phyloP scores from a whole-genome alignment of 2,797 vertebrate genomes.

The Chelon labrosus region DNA sequence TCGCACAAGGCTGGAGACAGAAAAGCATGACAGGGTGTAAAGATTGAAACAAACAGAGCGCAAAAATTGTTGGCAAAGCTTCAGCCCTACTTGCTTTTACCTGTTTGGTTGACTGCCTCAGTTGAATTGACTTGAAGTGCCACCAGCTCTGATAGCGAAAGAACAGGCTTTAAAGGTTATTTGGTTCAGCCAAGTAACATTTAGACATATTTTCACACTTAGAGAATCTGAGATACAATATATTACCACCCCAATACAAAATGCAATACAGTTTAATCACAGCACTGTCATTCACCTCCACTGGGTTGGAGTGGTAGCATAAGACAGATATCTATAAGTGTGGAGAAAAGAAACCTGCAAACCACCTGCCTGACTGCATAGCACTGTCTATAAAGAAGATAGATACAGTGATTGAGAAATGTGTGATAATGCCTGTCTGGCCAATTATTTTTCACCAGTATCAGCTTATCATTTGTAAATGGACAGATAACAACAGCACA shows the following conservation, averaged over 20 bases:
- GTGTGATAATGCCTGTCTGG: no score
- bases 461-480: no score
- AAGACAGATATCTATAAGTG: no score
- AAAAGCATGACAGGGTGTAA: constrained; percentile 18
- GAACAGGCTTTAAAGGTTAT: constrained; percentile 19
- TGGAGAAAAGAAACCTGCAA: no score
- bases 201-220: constrained; percentile 5
- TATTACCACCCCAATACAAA: neutral
- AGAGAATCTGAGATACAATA: neutral
- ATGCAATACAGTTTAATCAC: neutral
- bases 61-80: constrained; percentile 12
- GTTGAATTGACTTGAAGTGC: constrained; percentile 69
- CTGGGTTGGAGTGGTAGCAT: neutral
- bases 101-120: constrained; percentile 80
- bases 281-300: neutral
- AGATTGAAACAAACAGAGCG: neutral
- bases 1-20: constrained; percentile 67
- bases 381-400: no score
- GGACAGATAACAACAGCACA: no score
- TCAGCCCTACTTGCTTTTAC: constrained; percentile 62
- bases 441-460: no score
- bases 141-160: constrained; percentile 74
- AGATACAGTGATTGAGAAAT: no score
- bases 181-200: constrained; percentile 12
- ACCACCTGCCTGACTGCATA: no score